Base-by-base conservation (phyloP, 2,113 vertebrate genomes). In the Grammomys surdaster region DNA sequence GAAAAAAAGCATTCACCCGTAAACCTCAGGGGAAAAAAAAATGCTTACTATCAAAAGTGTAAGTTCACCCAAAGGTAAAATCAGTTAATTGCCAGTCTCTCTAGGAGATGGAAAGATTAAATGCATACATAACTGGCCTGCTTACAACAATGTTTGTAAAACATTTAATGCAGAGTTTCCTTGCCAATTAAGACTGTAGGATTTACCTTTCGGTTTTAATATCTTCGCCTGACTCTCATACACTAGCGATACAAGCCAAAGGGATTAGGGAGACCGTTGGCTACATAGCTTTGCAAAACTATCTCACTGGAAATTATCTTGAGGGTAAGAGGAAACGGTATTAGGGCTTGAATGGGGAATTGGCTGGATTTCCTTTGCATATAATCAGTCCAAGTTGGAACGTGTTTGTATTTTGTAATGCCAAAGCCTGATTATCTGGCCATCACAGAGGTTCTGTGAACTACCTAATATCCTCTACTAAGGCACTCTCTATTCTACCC, bases 21-120 rank as follows among this genome's bases (percentile, higher is more conserved):
- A 43, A 96, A 72, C 4, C 24, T 96, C 85, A 67, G 20, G 51
- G 24, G 7, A 13, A n/a, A 92, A 86, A 67, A n/a, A 63, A 63
- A 63, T 0, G 0, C 78, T 82, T 33, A 26, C 46, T 88, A 78
- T 96, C 86, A 95, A 98, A 96, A 48, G 31, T 63, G 72, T 33
- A 91, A 97, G 97, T 94, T 98, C 96, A 98, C 13, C 31, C n/a
- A 94, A 96, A 97, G 94, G 94, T 95, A 96, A 88, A 98, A 40
- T 22, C 5, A 69, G 65, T 92, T 60, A 84, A 73, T 28, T 81
- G 75, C 56, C 26, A 17, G 36, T 86, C 81, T 24, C 85, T 28
- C 0, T 51, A 63, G 33, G 56, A 26, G 87, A 95, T 54, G 84
- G 33, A 96, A 96, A 73, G 85, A 95, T 88, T 48, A 87, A 91